Base-by-base conservation (phyloP, 2,113 vertebrate genomes). In the Trachemys scripta region DNA sequence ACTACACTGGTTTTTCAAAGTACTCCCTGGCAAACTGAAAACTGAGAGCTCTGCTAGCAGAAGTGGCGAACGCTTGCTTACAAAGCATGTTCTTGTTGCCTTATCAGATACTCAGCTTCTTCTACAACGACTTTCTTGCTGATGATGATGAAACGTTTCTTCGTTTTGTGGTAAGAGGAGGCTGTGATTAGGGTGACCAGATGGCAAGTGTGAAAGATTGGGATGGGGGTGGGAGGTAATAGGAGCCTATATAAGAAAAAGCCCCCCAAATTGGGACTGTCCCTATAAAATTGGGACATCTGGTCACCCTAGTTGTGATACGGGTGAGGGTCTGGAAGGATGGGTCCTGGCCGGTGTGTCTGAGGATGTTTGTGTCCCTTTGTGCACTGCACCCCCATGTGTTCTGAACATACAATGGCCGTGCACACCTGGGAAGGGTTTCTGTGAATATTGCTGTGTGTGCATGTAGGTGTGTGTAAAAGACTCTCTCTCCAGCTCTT, bases 111-210 rank as follows among this genome's bases (percentile, higher is more conserved):
- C 98, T 99, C 84, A 91, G 94, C 20, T 8, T 69, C 85, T 94
- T 84, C 88, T 98, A 98, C 0, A 92, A 98, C 12, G 94, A 98
- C 31, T 98, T 98, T 85, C 96, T 99, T 88, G 94, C 96, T 6
- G 86, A 95, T 0, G 98, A 98, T 4, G 98, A 98, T 87, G 93
- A 92, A 89, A 98, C 47, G 0, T 98, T 99, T 92, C 98, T 99
- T 35, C 12, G 80, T 62, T 98, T 98, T 85, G 94, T 97, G 97
- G 98, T 98, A 98, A 95, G 97, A 53, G 31, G 11, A 35, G 49
- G 42, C 42, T 0, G 13, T 10, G 53, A 2, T 25, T 50, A 50
- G 4, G 50, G 50, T 50, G 13, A 50, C 50, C 50, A 50, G 50
- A 50, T 1, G 2, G 50, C 13, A 50, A 50, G 50, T 50, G 50